A percentile compares a stretch with the other conserved stretches of the same genome.
Evolutionary conservation across 1,140 invertebrate genomes (phyloP).

Genomic region (Ridgeia piscesae): DNA sequence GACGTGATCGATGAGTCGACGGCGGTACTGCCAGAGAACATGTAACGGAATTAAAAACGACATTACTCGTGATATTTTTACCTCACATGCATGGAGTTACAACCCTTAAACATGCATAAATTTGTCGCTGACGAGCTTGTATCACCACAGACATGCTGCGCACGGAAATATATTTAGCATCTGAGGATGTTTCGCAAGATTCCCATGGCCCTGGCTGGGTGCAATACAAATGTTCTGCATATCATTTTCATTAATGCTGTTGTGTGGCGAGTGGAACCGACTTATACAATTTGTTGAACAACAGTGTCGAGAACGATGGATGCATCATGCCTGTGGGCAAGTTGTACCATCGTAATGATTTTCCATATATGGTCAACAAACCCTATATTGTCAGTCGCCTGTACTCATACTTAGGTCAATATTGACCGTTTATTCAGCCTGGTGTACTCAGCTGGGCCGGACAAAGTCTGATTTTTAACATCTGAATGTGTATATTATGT

Average conservation of each 20-base stretch:
- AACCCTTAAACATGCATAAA: conserved; percentile 6
- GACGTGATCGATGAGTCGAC: background rate
- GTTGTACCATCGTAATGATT: no score
- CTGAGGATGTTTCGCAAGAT: background rate
- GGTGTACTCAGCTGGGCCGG: background rate
- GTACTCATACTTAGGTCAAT: background rate
- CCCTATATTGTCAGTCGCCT: background rate
- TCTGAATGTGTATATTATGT: background rate
- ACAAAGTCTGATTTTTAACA: background rate
- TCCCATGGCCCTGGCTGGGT: background rate
- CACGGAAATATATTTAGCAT: background rate
- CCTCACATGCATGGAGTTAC: background rate
- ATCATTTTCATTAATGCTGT: background rate
- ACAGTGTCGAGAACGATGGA: background rate
- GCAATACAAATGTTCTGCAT: background rate
- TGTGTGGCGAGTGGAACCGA: background rate
- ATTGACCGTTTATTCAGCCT: background rate
- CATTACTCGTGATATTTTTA: background rate
- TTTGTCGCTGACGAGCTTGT: background rate
- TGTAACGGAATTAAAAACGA: background rate
- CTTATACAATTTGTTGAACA: background rate
- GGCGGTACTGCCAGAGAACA: background rate
- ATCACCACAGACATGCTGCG: background rate
- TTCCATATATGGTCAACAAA: background rate
- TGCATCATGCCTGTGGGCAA: background rate